Percentiles rank a stretch among this genome's conserved stretches.
Conservation (phyloP, 2,797 vertebrate genomes). For the Malurus leucopterus region DNA sequence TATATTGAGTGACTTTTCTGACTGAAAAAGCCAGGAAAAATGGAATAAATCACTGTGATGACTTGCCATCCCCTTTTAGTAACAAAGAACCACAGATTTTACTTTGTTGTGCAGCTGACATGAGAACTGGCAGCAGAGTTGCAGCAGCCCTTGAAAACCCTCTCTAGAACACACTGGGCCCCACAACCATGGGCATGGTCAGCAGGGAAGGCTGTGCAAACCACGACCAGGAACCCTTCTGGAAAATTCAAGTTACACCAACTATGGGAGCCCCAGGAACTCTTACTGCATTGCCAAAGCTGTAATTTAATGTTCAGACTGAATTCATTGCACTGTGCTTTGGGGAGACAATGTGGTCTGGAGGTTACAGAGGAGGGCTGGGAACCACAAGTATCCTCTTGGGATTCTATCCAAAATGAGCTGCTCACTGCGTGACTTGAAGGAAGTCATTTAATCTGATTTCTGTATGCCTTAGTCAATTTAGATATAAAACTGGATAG, state of each 20-base stretch:
- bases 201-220: neutral
- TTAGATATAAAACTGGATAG: constrained; percentile 35
- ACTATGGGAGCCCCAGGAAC: constrained; percentile 18
- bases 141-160: neutral
- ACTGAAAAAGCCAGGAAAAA: neutral
- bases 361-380: constrained; percentile 29
- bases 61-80: neutral
- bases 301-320: constrained; percentile 23
- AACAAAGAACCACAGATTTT: neutral
- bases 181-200: neutral
- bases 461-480: constrained; percentile 34
- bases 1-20: neutral
- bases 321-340: neutral
- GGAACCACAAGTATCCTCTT: constrained; percentile 30
- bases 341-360: constrained; percentile 14
- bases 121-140: neutral
- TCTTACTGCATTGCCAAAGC: neutral
- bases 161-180: neutral
- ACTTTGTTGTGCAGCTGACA: neutral
- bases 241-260: constrained; percentile 14
- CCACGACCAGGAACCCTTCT: neutral
- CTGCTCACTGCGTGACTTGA: neutral
- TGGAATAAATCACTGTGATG: neutral
- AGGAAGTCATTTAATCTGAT: constrained; percentile 52
- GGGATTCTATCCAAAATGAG: constrained; percentile 28